Base-by-base conservation (phyloP, 1,140 invertebrate genomes). In the Aphaenogaster ashmeadi region DNA sequence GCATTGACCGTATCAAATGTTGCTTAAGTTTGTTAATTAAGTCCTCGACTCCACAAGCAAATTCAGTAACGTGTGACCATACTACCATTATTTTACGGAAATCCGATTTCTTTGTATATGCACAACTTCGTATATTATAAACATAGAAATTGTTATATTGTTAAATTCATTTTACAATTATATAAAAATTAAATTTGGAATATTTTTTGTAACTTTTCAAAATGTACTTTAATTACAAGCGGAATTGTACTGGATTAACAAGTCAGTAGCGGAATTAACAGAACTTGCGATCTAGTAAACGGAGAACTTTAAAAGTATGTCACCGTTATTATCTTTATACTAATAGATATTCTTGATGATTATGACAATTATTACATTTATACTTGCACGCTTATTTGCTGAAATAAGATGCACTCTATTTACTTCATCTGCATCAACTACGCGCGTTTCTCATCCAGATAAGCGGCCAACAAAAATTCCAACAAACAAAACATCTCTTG, bases 21-120 rank as follows among this genome's bases (percentile, higher is more conserved):
- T 83, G 54, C 54, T 74, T 60, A 83, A 83, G 80, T 74, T 83
- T 74, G 67, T 83, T 83, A 83, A 83, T 83, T 83, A 83, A 83
- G 67, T 56, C 21, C 27, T 38, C 80, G 18, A 72, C 38, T 67
- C 18, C 5, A 52, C 44, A 15, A 36, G 8, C 13, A 56, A 83
- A 83, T 83, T 72, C 8, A 66, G 33, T 38, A 64, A 47, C 41
- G 52, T 58, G 21, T 44, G 62, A 69, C 18, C n/a, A 13, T 69
- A 41, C n/a, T 47, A 36, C 27, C 52, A 36, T 60, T 71, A 81
- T 44, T 71, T 27, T 36, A 3, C 18, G 5, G 3, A 80, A 21
- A 80, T 67, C 1, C 36, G 7, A 64, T 15, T 66, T 41, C 9
- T 72, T n/a, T 36, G 4, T 8, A 33, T 58, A 18, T 36, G 41